phyloP scores from a whole-genome alignment of 2,888 invertebrate genomes.

The Disparrhopalites patrizii region DNA sequence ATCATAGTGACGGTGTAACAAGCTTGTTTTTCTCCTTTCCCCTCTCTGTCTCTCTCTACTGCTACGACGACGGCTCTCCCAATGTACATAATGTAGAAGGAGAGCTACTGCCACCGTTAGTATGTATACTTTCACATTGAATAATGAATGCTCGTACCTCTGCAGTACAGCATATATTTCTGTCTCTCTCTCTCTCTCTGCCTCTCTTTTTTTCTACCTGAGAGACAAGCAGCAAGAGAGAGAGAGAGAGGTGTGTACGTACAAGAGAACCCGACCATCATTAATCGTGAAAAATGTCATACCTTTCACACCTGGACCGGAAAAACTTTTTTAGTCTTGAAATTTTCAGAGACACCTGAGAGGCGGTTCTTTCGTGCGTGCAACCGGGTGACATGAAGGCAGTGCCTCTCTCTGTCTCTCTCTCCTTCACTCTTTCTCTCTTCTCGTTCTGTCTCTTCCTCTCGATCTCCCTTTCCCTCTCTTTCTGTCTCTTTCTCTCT shows the following conservation, averaged over 20 bases:
- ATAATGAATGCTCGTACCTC: neutral
- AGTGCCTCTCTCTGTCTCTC: neutral
- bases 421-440: neutral
- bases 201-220: constrained; percentile 11
- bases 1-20: constrained; percentile 17
- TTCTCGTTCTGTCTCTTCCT: too few species aligned
- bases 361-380: constrained; percentile 33
- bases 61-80: constrained; percentile 1
- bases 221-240: constrained; percentile 4
- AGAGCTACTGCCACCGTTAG: too few species aligned
- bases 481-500: too few species aligned
- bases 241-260: neutral
- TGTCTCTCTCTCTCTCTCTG: neutral
- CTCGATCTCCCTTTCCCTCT: too few species aligned
- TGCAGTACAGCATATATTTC: too few species aligned
- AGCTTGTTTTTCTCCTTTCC: constrained; percentile 27
- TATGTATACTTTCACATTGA: neutral
- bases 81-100: neutral
- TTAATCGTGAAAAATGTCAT: constrained; percentile 48
- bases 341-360: constrained; percentile 37
- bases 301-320: constrained; percentile 49
- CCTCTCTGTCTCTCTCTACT: too few species aligned
- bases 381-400: constrained; percentile 22
- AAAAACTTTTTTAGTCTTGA: constrained; percentile 37
- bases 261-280: constrained; percentile 35